Conservation (phyloP, 2,797 vertebrate species). For the Oreonectes daqikongensis region DNA sequence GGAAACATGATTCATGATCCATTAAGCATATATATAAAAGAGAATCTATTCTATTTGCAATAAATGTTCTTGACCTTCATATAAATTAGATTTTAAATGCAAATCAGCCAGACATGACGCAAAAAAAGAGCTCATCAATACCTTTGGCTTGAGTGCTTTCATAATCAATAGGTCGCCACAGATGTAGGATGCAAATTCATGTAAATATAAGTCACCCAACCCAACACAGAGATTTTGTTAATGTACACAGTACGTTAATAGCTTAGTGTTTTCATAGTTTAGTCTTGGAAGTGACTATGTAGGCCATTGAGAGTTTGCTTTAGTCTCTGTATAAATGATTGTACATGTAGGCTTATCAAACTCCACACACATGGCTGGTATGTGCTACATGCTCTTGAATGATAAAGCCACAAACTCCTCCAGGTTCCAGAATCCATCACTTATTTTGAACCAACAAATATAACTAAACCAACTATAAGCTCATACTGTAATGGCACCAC, state of each 20-base stretch:
- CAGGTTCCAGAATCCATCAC: conserved; percentile 57
- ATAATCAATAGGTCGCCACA: conserved; percentile 68
- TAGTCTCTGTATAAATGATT: conserved; percentile 35
- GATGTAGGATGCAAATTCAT: conserved; percentile 46
- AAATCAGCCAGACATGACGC: conserved; percentile 64
- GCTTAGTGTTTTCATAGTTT: conserved; percentile 13
- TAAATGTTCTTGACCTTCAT: conserved; percentile 81
- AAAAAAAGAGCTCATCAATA: conserved; percentile 69
- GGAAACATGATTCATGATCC: conserved; percentile 74
- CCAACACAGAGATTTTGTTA: neutral
- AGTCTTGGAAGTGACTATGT: conserved; percentile 6
- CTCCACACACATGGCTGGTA: conserved; percentile 59
- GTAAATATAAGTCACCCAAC: conserved; percentile 42
- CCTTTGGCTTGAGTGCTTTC: conserved; percentile 66
- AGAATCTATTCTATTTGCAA: conserved; percentile 70
- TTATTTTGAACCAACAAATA: conserved; percentile 54
- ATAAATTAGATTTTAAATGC: conserved; percentile 77
- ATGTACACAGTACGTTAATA: conserved; percentile 25
- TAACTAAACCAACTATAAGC: too few relatives aligned
- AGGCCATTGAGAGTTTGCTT: conserved; percentile 8
- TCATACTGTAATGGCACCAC: conserved; percentile 39
- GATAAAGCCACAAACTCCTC: conserved; percentile 53
- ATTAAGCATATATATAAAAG: conserved; percentile 75
- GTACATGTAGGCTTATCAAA: conserved; percentile 51
- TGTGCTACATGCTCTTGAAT: conserved; percentile 50